phyloP scores from a whole-genome alignment of 2,888 invertebrate species.

The Melanostoma mellinum region DNA sequence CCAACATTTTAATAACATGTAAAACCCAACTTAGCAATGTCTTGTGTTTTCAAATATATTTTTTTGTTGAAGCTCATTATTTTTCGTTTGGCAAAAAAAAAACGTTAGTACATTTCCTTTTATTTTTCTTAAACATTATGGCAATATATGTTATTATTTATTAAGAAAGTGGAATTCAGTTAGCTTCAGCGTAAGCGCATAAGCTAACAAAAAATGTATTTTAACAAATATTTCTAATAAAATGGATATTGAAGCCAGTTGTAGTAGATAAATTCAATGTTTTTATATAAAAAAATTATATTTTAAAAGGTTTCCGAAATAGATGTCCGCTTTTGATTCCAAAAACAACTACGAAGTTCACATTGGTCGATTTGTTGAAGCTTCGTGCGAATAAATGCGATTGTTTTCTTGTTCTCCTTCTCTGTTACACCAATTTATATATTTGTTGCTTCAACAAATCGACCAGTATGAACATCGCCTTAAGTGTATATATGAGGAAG shows the following conservation, averaged over 20 bases:
- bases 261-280: conserved; percentile 1
- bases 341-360: too few relatives aligned
- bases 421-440: too few relatives aligned
- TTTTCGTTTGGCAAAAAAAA: neutral
- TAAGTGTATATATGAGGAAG: too few relatives aligned
- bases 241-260: conserved; percentile 36
- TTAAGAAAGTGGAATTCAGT: conserved; percentile 26
- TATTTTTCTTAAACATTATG: neutral
- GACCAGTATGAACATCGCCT: too few relatives aligned
- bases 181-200: conserved; percentile 29
- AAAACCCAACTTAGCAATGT: neutral
- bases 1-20: conserved; percentile 18
- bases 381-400: too few relatives aligned
- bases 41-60: conserved; percentile 29
- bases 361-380: too few relatives aligned
- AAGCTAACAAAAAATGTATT: conserved; percentile 59
- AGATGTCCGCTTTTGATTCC: too few relatives aligned
- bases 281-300: neutral
- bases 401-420: too few relatives aligned
- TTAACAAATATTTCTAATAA: conserved; percentile 57
- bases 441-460: too few relatives aligned
- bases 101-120: conserved; percentile 1
- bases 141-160: conserved; percentile 32
- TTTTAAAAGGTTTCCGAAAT: too few relatives aligned
- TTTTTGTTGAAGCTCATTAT: conserved; percentile 43